These are phyloP conservation scores for Prosapia bicincta DNA, from an alignment of 2,888 invertebrate species.

Conservation along the genomic window DNA sequence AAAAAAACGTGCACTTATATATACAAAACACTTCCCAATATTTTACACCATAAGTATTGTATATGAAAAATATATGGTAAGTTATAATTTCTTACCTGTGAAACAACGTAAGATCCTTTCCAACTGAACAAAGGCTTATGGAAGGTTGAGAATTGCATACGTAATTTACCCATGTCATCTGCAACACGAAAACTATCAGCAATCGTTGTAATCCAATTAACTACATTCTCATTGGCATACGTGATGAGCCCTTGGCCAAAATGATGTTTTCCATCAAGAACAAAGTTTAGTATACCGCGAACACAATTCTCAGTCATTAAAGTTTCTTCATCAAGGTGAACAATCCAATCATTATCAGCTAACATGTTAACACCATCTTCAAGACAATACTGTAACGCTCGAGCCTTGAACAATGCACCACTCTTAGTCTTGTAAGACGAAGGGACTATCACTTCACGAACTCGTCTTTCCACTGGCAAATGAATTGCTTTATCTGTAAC, in stretches of 20 bases:
- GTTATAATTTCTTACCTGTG: conserved; percentile 66
- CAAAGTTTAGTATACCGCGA: conserved; percentile 89
- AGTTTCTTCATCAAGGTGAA: conserved; percentile 97
- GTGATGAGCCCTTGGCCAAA: conserved; percentile 96
- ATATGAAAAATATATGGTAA: too few species aligned
- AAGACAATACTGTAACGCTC: conserved; percentile 92
- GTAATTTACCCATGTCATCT: conserved; percentile 96
- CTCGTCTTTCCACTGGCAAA: conserved; percentile 71
- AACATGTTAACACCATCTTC: conserved; percentile 85
- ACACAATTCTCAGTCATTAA: conserved; percentile 89
- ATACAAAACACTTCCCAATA: too few species aligned
- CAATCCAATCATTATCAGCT: conserved; percentile 90
- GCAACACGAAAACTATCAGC: conserved; percentile 95
- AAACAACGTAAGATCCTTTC: conserved; percentile 98
- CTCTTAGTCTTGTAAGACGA: conserved; percentile 80
- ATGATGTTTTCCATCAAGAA: conserved; percentile 88
- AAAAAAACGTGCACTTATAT: too few species aligned
- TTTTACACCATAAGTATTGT: too few species aligned
- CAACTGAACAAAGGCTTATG: conserved; percentile 95
- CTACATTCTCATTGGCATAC: conserved; percentile 93
- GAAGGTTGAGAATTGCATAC: conserved; percentile 88
- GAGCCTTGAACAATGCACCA: conserved; percentile 90
- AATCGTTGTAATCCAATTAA: conserved; percentile 95
- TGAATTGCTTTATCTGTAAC: conserved; percentile 87
- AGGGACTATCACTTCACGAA: conserved; percentile 88